Evolutionary conservation across 1,140 invertebrate genomes (phyloP), one percentile per base, ranked within the genome.

Genomic region (Drosophila malerkotliana): DNA sequence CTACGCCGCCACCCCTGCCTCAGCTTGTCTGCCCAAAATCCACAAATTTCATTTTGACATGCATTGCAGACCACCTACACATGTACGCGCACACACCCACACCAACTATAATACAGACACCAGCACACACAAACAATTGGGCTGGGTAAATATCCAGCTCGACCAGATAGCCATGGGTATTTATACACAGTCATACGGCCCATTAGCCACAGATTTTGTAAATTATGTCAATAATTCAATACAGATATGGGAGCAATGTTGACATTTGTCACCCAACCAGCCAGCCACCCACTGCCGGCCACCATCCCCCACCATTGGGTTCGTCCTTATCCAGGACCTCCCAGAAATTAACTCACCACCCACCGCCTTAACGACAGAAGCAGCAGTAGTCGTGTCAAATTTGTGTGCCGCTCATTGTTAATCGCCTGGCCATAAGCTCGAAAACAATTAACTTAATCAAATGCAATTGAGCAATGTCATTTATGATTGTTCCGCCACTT

Each of bases 181-280:
- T 78, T 69, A 60, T 72, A 77, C 62, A 64, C 63, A 88, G 63
- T 82, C 84, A 82, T 71, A 88, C 66, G 79, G 76, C 79, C 79
- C 83, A 88, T 88, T 88, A 88, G 83, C 75, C 83, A 88, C 83
- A 88, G 83, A 88, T 88, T 88, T 88, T 88, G 83, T 88, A 88
- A 88, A 88, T 88, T 88, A 88, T 88, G 79, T 88, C 83, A 88
- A 88, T 88, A 88, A 88, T 88, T 88, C 83, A 88, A 88, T 88
- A 77, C 79, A 88, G 83, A 87, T 88, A 72, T 88, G 83, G 72
- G 59, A 67, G 78, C 78, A 60, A 62, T 64, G 83, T 77, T 81
- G 82, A 87, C 82, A 85, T 84, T 77, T 78, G 81, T 62, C 58
- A 87, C 56, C 60, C 58, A 39, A 8, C 49, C 52, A 44, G n/a